Evolutionary conservation across 1,140 invertebrate species (phyloP), one percentile per base, ranked within the genome.

Genomic region (Pachyrhynchus sulphureomaculatus): DNA sequence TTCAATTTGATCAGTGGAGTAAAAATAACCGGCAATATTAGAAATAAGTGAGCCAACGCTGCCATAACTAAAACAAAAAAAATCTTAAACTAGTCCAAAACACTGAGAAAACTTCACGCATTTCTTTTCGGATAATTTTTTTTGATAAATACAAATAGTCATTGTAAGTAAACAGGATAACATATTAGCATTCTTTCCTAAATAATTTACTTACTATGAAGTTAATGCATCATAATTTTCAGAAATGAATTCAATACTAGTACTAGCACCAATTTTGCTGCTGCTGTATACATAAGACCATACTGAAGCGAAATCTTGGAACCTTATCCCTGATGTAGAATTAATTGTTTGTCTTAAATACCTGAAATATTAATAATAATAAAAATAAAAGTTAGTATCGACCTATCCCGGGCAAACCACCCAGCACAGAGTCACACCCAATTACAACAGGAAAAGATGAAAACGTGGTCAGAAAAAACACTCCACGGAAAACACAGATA

Each of bases 181-280:
- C n/a, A 8, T 26, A 26, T 8, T 26, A 4, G 24, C 8, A 26
- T 4, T 4, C 24, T 8, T 26, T 4, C 3, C 8, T 26, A 8
- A 26, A 26, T 41, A 41, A 4, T 42, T 42, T 18, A 34, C 53
- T 56, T 45, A 56, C 53, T 41, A 2, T 10, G 6, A 9, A 10
- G 13, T 51, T 3, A 63, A 44, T 13, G 20, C 33, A n/a, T 12
- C 18, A 49, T 63, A 63, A 24, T 63, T 63, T 32, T 56, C 52
- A 21, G 23, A 13, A 12, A 87, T 68, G 36, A 79, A 81, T 6
- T 82, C 73, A 2, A 84, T 71, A 1, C 71, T 73, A 18, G 73
- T 69, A 52, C 79, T 58, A 0, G 80, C 72, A 57, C 82, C 82
- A 0, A 68, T 66, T 56, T 79, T 73, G 0, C 74, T 67, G 26